Evolutionary conservation across 1,140 invertebrate species (phyloP), one percentile per base, ranked within the genome.

Genomic region (Ptiloglossa arizonensis): DNA sequence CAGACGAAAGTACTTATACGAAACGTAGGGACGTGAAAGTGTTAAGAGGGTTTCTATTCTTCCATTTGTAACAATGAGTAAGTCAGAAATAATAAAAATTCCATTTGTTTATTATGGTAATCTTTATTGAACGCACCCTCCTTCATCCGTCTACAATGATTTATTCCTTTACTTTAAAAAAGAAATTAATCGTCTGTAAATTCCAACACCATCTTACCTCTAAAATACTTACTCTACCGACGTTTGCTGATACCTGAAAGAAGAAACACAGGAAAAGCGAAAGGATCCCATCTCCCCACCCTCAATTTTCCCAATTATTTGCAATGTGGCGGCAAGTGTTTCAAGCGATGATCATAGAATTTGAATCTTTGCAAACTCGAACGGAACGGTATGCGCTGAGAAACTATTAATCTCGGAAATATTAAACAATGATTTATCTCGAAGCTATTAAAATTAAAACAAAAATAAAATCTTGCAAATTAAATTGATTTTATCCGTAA

Each of bases 241-340:
- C 15, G 54, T 68, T 52, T 9, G 50, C 27, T 32, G 48, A 77
- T 13, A 81, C 59, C 79, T 81, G 72, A 63, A 81, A 78, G 64
- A 35, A 81, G 24, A 17, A 64, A 70, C 67, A 81, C 66, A 78
- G 48, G 27, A 78, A 78, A 78, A 70, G 27, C 57, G n/a, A 70
- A 70, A 59, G 56, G 41, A 44, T 69, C 44, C 46, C 57, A 63
- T 11, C 32, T 11, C 72, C 60, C 41, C 56, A 24, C 46, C 74
- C 38, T 35, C 24, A 76, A 38, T 5, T 24, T 50, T 41, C 32
- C 46, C 56, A 67, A 75, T 48, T 60, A 69, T 29, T 44, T 22
- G 4, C 3, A 77, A 64, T 64, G 73, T 78, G 74, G 79, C 79
- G 74, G 79, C 73, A 81, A 81, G 74, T 81, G 79, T 70, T 68